Evolutionary conservation across 2,113 vertebrate species (phyloP).

Genomic region (Prolemur simus): DNA sequence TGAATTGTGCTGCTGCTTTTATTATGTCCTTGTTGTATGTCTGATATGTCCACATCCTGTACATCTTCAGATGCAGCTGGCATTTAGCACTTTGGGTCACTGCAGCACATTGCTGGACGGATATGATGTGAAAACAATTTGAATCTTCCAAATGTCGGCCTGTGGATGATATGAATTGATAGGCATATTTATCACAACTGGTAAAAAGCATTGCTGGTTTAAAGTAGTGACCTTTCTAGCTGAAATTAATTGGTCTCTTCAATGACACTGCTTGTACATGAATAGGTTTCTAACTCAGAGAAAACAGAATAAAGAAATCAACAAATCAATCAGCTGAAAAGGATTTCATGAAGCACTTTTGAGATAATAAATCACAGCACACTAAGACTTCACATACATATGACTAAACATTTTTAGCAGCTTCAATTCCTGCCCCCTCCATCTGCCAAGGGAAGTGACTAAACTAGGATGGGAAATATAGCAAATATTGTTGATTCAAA

Average conservation of each 20-base stretch:
- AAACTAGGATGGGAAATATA: background rate
- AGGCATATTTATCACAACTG: background rate
- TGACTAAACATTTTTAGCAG: background rate
- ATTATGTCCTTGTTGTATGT: background rate
- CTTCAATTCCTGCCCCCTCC: background rate
- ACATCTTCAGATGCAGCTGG: conserved; percentile 12
- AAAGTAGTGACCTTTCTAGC: background rate
- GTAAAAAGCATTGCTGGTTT: background rate
- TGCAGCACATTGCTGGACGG: background rate
- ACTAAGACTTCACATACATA: background rate
- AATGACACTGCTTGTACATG: background rate
- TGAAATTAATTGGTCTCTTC: conserved; percentile 53
- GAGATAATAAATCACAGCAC: conserved; percentile 3
- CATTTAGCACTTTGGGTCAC: background rate
- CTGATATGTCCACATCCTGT: background rate
- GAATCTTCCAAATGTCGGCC: background rate
- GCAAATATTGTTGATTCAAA: background rate
- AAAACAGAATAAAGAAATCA: conserved; percentile 30
- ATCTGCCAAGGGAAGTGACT: background rate
- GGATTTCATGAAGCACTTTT: background rate
- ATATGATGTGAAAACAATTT: conserved; percentile 49
- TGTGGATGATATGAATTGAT: background rate
- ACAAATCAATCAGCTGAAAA: background rate
- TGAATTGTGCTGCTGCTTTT: background rate
- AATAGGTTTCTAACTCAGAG: background rate